Conservation (phyloP, 2,888 invertebrate species). For the Drepana falcataria region DNA sequence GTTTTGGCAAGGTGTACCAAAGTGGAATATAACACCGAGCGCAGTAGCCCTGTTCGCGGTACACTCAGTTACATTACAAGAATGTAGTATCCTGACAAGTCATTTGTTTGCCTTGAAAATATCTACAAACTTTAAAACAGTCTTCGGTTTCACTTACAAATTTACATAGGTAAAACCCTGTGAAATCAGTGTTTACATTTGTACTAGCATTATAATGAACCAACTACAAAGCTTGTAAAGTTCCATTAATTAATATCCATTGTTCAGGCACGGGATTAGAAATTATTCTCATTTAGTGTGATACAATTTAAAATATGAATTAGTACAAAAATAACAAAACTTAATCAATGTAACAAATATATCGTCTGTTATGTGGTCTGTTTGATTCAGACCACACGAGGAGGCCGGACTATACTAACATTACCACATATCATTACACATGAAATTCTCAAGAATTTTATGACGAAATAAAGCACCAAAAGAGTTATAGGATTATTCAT, state of each 20-base stretch:
- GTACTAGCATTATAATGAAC: constrained; percentile 67
- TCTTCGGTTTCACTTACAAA: constrained; percentile 75
- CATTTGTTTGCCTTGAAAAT: constrained; percentile 53
- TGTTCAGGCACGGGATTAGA: constrained; percentile 44
- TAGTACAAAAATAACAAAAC: constrained; percentile 13
- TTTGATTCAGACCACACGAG: not conserved
- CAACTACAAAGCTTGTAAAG: constrained; percentile 50
- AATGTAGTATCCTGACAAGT: constrained; percentile 28
- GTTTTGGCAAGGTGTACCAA: constrained; percentile 65
- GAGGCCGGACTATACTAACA: not conserved
- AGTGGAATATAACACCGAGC: constrained; percentile 60
- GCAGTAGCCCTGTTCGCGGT: constrained; percentile 41
- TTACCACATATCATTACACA: too few relatives aligned
- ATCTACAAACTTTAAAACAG: constrained; percentile 72
- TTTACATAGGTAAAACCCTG: constrained; percentile 65
- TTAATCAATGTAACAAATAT: not conserved
- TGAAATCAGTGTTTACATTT: constrained; percentile 67
- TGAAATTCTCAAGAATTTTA: not conserved
- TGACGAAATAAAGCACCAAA: too few relatives aligned
- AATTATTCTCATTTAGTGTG: constrained; percentile 14
- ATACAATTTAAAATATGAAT: too few relatives aligned
- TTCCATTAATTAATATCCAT: constrained; percentile 30
- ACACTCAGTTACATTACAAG: constrained; percentile 7
- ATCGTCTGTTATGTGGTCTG: not conserved
- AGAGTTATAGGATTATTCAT: too few relatives aligned